Percentiles rank a stretch among this genome's conserved stretches.
Conservation (phyloP, 2,797 vertebrate genomes). For the Loriculus beryllinus region DNA sequence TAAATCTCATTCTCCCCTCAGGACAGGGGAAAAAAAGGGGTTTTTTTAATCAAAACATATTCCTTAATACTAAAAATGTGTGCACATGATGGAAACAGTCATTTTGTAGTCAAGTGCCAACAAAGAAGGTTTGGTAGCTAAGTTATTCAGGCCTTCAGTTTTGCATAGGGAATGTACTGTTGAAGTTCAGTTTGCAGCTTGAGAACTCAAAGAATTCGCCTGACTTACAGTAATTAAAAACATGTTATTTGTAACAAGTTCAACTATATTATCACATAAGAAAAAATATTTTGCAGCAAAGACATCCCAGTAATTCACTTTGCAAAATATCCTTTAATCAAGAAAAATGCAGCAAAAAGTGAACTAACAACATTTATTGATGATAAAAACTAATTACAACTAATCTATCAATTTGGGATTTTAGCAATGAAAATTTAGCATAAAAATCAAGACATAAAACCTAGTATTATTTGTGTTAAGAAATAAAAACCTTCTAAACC, state of each 20-base stretch:
- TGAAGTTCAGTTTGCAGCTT: not conserved
- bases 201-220: not conserved
- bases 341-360: not conserved
- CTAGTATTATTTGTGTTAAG: not conserved
- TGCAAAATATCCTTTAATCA: not conserved
- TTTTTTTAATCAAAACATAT: not conserved
- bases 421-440: not conserved
- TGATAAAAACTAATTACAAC: not conserved
- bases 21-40: not conserved
- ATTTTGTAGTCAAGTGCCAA: not conserved
- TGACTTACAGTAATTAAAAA: not conserved
- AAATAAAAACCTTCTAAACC: not conserved
- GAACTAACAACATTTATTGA: not conserved
- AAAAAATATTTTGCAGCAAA: not conserved
- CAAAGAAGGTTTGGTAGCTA: not conserved
- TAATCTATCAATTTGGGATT: not conserved
- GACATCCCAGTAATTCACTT: not conserved
- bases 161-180: not conserved
- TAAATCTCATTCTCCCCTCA: not conserved
- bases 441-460: not conserved
- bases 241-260: not conserved
- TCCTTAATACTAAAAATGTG: not conserved
- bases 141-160: not conserved
- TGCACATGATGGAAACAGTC: not conserved
- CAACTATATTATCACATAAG: not conserved